Conservation (phyloP, 2,797 vertebrate species). For the Anolis apletophallus region DNA sequence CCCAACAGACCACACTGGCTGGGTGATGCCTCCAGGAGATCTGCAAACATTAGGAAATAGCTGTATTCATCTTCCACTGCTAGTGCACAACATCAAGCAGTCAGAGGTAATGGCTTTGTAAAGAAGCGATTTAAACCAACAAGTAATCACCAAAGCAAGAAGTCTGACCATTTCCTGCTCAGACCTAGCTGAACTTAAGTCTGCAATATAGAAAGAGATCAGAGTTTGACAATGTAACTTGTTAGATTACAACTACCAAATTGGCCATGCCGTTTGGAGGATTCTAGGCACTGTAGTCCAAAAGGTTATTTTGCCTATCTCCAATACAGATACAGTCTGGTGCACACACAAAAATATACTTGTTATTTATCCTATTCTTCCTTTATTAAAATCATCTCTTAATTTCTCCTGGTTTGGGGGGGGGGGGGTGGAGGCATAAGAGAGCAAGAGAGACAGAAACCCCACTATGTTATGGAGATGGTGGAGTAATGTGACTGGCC, state of each 20-base stretch:
- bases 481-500: background rate
- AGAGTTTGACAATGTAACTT: too few species aligned
- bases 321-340: too few species aligned
- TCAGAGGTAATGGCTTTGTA: slow-evolving; percentile 2
- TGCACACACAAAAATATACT: too few species aligned
- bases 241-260: too few species aligned
- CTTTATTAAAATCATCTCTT: background rate
- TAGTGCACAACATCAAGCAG: background rate
- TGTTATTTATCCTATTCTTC: background rate
- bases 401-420: too few species aligned
- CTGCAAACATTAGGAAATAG: background rate
- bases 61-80: background rate
- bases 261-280: too few species aligned
- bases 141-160: background rate
- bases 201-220: background rate
- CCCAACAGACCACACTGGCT: background rate
- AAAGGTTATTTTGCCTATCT: too few species aligned
- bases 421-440: too few species aligned
- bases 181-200: background rate
- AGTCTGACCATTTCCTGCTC: background rate
- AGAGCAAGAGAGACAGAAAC: background rate
- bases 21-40: background rate
- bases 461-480: too few species aligned
- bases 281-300: too few species aligned
- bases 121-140: background rate